Percentiles rank a stretch among this genome's conserved stretches.
Evolutionary conservation across 2,113 vertebrate species (phyloP).

Genomic region (Pachycephala philippinensis): DNA sequence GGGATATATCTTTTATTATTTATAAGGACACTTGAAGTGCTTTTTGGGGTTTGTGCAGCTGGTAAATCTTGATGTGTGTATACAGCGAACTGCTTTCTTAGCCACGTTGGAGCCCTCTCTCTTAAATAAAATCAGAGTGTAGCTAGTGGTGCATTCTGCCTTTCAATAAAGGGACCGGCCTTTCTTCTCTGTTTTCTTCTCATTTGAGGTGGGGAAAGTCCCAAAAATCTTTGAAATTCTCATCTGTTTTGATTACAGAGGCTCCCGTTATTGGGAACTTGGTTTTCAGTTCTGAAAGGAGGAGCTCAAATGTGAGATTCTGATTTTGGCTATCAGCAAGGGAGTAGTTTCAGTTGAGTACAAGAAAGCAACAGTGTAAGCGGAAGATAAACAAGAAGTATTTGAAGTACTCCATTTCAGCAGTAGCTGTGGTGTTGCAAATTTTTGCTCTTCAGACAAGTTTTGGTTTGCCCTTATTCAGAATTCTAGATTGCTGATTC

Average conservation of each 20-base stretch:
- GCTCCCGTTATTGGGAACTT: background rate
- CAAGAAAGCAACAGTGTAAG: background rate
- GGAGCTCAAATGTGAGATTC: background rate
- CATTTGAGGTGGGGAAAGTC: background rate
- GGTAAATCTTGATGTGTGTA: background rate
- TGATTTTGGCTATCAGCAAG: background rate
- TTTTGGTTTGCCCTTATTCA: background rate
- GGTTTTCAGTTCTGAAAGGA: background rate
- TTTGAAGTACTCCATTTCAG: background rate
- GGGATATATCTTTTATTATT: background rate
- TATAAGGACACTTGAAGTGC: background rate
- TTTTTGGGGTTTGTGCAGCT: background rate
- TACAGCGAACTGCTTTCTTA: background rate
- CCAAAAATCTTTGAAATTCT: background rate
- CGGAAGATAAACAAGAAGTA: background rate
- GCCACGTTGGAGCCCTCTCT: background rate
- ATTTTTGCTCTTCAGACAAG: background rate
- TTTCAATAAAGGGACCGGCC: background rate
- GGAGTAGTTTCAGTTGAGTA: background rate
- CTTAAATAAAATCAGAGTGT: background rate
- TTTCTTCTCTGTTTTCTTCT: background rate
- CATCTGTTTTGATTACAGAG: background rate
- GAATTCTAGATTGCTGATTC: background rate
- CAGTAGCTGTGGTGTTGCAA: background rate
- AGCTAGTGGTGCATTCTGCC: background rate